phyloP scores from a whole-genome alignment of 2,797 vertebrate species.

The Taenioides sp. region DNA sequence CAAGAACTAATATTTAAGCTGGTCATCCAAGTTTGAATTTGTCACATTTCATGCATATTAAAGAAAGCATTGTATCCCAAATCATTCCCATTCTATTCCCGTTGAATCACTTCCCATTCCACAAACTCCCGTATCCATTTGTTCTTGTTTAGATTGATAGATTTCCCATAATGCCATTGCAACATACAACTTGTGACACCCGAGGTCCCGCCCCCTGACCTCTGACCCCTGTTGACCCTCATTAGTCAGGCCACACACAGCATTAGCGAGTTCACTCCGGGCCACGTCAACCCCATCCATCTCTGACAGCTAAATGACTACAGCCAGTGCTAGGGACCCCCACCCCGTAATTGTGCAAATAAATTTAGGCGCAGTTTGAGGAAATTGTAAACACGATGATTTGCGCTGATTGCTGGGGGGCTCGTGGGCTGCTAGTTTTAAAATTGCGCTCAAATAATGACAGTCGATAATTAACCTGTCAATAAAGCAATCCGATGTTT shows the following conservation, averaged over 20 bases:
- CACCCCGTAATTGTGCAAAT: neutral
- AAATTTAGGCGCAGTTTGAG: neutral
- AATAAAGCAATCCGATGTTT: neutral
- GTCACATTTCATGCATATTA: neutral
- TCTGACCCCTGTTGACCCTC: slow-evolving; percentile 53
- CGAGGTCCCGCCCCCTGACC: slow-evolving; percentile 34
- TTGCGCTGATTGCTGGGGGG: neutral
- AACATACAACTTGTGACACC: slow-evolving; percentile 18
- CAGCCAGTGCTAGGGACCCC: neutral
- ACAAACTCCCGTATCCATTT: slow-evolving; percentile 19
- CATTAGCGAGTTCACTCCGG: slow-evolving; percentile 42
- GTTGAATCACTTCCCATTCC: neutral
- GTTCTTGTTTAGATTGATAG: slow-evolving; percentile 15
- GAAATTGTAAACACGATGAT: slow-evolving; percentile 4
- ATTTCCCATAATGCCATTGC: slow-evolving; percentile 35
- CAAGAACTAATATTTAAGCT: neutral
- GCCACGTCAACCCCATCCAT: slow-evolving; percentile 38
- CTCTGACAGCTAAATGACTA: slow-evolving; percentile 36
- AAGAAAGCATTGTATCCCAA: neutral
- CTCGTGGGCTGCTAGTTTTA: neutral
- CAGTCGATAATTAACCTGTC: neutral
- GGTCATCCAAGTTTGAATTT: neutral
- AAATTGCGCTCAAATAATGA: neutral
- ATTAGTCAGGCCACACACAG: slow-evolving; percentile 64
- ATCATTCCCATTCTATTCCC: too few relatives aligned